phyloP scores from a whole-genome alignment of 2,797 vertebrate species.

The Malacoctenus gilli region DNA sequence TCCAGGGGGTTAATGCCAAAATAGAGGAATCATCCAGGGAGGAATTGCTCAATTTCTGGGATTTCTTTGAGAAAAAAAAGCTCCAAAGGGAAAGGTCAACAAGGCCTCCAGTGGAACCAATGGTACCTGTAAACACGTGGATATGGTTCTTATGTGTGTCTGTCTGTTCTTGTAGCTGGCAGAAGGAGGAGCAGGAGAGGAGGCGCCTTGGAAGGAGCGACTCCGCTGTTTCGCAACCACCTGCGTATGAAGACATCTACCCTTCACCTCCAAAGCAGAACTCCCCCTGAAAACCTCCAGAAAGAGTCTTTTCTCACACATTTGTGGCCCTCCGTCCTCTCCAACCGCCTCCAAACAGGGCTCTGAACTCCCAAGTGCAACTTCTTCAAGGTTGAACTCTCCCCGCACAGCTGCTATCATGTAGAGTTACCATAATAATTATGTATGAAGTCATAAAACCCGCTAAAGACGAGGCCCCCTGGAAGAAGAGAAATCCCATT shows the following conservation, averaged over 20 bases:
- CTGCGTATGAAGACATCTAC: slow-evolving; percentile 71
- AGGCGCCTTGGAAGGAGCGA: slow-evolving; percentile 5
- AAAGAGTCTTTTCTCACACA: too few species aligned
- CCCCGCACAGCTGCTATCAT: slow-evolving; percentile 49
- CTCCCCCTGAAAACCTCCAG: slow-evolving; percentile 5
- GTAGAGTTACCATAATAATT: slow-evolving; percentile 51
- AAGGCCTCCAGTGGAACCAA: slow-evolving; percentile 43
- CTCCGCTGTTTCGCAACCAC: slow-evolving; percentile 55
- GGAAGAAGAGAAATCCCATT: slow-evolving; percentile 57
- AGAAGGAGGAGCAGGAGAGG: slow-evolving; percentile 27
- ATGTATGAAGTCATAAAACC: slow-evolving; percentile 58
- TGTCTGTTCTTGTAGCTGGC: background rate
- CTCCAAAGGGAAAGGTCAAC: slow-evolving; percentile 33
- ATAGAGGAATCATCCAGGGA: slow-evolving; percentile 53
- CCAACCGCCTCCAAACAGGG: too few species aligned
- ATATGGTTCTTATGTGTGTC: slow-evolving; percentile 15
- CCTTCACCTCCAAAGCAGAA: slow-evolving; percentile 16
- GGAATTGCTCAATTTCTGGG: slow-evolving; percentile 43
- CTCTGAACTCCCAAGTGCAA: background rate
- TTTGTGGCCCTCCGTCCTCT: background rate
- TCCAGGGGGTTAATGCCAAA: slow-evolving; percentile 65
- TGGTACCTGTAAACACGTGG: slow-evolving; percentile 42
- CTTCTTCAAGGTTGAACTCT: slow-evolving; percentile 1
- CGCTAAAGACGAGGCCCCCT: slow-evolving; percentile 37
- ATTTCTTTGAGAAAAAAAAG: too few species aligned